Base-by-base conservation (phyloP, 2,797 vertebrate genomes). In the Notamacropus eugenii region DNA sequence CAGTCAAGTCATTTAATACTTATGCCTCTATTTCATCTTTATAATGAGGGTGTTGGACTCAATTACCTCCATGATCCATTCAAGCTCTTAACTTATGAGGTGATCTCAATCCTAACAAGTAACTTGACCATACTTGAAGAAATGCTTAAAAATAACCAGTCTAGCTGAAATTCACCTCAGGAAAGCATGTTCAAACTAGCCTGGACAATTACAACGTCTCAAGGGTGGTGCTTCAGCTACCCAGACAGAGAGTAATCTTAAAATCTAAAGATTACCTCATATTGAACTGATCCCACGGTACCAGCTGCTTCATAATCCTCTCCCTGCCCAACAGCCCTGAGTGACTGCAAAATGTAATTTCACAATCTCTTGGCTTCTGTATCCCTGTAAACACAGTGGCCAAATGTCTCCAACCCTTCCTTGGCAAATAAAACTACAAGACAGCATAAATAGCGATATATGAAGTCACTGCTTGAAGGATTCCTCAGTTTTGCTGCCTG, bases 221-320 rank as follows among this genome's bases (percentile, higher is more conserved):
- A n/a, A 28, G 92, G 93, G 34, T 92, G 96, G n/a, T 95, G 93
- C 91, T 52, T 92, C 93, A 94, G 82, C 90, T 58, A 58, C 56
- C 52, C 54, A 95, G 46, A 95, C 27, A 90, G 96, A 93, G 96
- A 97, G 92, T 91, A 59, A 29, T 96, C 54, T 96, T 94, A 96
- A 94, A 29, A 92, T 91, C 55, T 92, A 59, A 95, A 92, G 94
- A 93, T 92, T 96, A 91, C 90, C 92, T 54, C 93, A 97, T 52
- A 97, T 90, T 93, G 90, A 92, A 94, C 74, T 97, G 96, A 97
- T 98, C 97, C 96, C 97, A 97, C 82, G 97, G 91, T 54, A 58
- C 93, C 97, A 97, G 93, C 96, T 98, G 96, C 94, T 95, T 96
- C 94, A 50, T 95, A 97, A 97, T 95, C 97, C 93, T 93, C 67